These are phyloP conservation scores for Scylla paramamosain DNA, from an alignment of 1,140 invertebrate species.

Conservation along the genomic window DNA sequence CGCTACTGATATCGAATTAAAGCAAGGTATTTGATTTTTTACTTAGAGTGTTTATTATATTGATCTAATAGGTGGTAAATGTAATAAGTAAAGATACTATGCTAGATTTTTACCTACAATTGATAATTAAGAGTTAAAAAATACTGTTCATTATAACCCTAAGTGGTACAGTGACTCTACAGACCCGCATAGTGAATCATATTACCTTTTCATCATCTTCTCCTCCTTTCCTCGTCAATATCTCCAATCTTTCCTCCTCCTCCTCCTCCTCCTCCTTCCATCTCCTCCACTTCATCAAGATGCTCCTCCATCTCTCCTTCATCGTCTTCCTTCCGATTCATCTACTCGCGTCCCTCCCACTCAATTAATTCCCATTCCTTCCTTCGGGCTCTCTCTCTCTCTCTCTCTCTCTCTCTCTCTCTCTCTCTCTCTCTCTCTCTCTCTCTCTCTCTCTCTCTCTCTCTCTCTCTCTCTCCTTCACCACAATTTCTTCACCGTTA, in stretches of 20 bases:
- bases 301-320: neutral
- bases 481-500: neutral
- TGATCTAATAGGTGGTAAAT: too few relatives aligned
- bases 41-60: too few relatives aligned
- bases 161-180: too few relatives aligned
- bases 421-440: slow-evolving; percentile 25
- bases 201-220: too few relatives aligned
- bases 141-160: too few relatives aligned
- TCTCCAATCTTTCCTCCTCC: neutral
- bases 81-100: too few relatives aligned
- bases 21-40: too few relatives aligned
- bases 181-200: too few relatives aligned
- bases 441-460: slow-evolving; percentile 48
- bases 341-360: neutral
- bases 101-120: too few relatives aligned
- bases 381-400: too few relatives aligned
- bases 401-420: neutral
- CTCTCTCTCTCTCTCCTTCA: slow-evolving; percentile 5
- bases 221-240: neutral
- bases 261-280: neutral
- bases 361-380: neutral
- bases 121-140: too few relatives aligned
- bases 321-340: neutral
- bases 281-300: neutral
- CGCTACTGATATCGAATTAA: too few relatives aligned